Evolutionary conservation across 2,113 vertebrate genomes (phyloP).

Genomic region (Plectropomus leopardus): DNA sequence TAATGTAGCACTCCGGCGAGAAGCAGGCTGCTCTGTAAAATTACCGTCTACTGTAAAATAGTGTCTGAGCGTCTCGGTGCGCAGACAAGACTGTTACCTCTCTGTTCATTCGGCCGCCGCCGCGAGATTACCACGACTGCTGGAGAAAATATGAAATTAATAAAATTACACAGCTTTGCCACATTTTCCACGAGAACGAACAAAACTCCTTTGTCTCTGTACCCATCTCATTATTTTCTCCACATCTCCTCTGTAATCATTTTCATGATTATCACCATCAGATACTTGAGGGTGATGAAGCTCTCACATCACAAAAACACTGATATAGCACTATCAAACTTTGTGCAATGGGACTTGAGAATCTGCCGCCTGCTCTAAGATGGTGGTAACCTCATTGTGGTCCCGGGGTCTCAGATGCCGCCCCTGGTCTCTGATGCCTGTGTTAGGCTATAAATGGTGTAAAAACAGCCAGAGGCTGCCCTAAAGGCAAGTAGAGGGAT

Average conservation of each 20-base stretch:
- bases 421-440: constrained; percentile 35
- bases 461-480: constrained; percentile 48
- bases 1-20: constrained; percentile 45
- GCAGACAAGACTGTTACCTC: constrained; percentile 19
- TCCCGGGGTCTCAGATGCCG: constrained; percentile 30
- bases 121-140: constrained; percentile 9
- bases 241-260: not conserved
- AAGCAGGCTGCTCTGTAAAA: constrained; percentile 37
- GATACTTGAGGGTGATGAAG: constrained; percentile 1
- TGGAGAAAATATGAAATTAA: constrained; percentile 11
- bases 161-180: constrained; percentile 18
- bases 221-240: not conserved
- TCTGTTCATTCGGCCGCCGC: constrained; percentile 32
- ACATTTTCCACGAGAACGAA: constrained; percentile 4
- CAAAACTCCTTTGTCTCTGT: not conserved
- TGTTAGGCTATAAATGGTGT: constrained; percentile 41
- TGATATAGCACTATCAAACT: constrained; percentile 25
- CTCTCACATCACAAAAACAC: constrained; percentile 5
- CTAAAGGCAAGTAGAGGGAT: constrained; percentile 31
- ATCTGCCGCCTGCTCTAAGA: constrained; percentile 9
- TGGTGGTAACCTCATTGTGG: not conserved
- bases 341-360: not conserved
- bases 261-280: constrained; percentile 13
- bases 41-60: constrained; percentile 50
- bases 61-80: constrained; percentile 1